These are phyloP conservation scores for Drosophila suzukii DNA, from an alignment of 1,140 invertebrate species.

Conservation along the genomic window DNA sequence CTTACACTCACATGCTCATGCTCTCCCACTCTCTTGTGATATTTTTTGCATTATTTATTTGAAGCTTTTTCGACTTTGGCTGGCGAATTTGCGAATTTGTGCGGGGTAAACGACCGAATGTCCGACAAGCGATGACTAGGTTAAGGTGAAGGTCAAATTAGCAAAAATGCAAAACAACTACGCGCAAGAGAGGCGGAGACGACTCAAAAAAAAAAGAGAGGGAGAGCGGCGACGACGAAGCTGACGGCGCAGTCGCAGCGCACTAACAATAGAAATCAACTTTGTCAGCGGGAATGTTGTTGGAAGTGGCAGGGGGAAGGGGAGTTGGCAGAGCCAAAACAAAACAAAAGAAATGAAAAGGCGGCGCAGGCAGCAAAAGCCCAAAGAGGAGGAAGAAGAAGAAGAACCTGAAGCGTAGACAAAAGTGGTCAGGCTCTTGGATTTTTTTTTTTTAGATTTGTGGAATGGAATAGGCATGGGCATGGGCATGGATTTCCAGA, in stretches of 20 bases:
- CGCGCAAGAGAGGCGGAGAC: conserved; percentile 24
- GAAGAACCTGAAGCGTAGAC: conserved; percentile 55
- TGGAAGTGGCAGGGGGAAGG: not conserved
- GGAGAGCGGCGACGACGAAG: conserved; percentile 15
- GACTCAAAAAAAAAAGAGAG: not conserved
- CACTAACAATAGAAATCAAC: conserved; percentile 79
- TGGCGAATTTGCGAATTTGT: conserved; percentile 45
- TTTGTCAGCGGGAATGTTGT: conserved; percentile 59
- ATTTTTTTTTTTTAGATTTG: not conserved
- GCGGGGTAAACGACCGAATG: conserved; percentile 83
- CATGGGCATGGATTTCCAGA: conserved; percentile 33
- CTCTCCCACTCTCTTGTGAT: conserved; percentile 7
- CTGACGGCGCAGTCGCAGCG: conserved; percentile 66
- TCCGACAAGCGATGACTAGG: conserved; percentile 84
- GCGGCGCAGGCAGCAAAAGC: conserved; percentile 35
- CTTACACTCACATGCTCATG: not conserved
- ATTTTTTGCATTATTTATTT: not conserved
- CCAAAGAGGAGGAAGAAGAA: conserved; percentile 3
- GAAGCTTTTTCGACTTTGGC: conserved; percentile 14
- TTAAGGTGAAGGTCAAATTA: conserved; percentile 85
- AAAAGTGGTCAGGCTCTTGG: conserved; percentile 39
- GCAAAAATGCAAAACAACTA: conserved; percentile 68
- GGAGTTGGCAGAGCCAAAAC: not conserved
- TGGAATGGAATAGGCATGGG: conserved; percentile 26
- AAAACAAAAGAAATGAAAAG: conserved; percentile 35